Base-by-base conservation (phyloP, 1,140 invertebrate species). In the Euura saliciscinereae region DNA sequence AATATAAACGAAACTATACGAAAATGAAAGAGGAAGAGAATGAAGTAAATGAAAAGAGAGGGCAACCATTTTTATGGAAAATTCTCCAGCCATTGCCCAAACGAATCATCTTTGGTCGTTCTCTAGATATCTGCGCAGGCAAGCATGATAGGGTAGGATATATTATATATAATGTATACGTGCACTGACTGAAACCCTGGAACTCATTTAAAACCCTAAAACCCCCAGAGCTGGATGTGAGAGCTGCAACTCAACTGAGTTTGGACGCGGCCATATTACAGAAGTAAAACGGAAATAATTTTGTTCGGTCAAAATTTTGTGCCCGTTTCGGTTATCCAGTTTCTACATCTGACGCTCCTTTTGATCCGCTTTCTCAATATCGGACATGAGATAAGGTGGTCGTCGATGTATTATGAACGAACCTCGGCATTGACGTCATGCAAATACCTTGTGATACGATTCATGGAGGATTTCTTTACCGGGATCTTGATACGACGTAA, bases 281-380 rank as follows among this genome's bases (percentile, higher is more conserved):
- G 8, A 59, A 59, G 51, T 59, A 59, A 59, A 59, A 11, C 51
- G 51, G 51, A 59, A 59, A 59, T 59, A 59, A 59, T 59, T 59
- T 59, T n/a, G 13, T 59, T 59, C 51, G 3, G 3, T 59, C 5
- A 59, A 5, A 59, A 11, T 59, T 59, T 59, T n/a, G 10, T n/a
- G 10, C 10, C 51, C 51, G 13, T 59, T 59, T 4, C 51, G 2
- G 8, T 59, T 59, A 3, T 3, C 51, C 13, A 59, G 5, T 59
- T 59, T 59, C 51, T 11, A 3, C 3, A 6, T 59, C 51, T n/a
- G 3, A 59, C 13, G 28, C 28, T 28, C 28, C 28, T 28, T 28
- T 28, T 28, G 28, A 28, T 28, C 28, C 28, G 28, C 28, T 28
- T 28, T 28, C 28, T 28, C 28, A 28, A 28, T 28, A 28, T 28